Evolutionary conservation across 1,140 invertebrate genomes (phyloP).

Genomic region (Sycobia sp.): DNA sequence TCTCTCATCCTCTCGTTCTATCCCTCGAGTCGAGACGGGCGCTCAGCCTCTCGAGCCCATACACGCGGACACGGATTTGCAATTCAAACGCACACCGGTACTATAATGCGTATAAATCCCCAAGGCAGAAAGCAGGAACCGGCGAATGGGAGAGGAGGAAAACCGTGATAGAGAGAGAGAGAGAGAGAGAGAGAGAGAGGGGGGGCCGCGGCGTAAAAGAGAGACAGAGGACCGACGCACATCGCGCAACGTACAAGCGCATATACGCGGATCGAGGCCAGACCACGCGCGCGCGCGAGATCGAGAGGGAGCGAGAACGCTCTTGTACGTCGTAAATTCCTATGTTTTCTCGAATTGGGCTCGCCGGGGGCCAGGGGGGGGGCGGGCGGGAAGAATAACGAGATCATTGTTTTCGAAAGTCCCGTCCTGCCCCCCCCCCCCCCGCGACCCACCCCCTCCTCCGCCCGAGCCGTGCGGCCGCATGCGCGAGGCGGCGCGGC

Average conservation of each 20-base stretch:
- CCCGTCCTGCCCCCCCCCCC: too few species aligned
- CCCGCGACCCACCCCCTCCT: too few species aligned
- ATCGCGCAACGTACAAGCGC: too few species aligned
- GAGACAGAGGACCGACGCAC: neutral
- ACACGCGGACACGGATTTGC: conserved; percentile 55
- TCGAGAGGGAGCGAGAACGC: conserved; percentile 42
- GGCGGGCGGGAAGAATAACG: conserved; percentile 53
- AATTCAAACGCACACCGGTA: conserved; percentile 53
- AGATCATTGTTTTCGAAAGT: conserved; percentile 56
- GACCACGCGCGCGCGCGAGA: conserved; percentile 11
- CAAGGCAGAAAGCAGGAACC: conserved; percentile 29
- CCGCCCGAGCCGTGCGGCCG: conserved; percentile 36
- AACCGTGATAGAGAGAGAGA: too few species aligned
- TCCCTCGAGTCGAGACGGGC: conserved; percentile 36
- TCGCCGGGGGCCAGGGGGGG: too few species aligned
- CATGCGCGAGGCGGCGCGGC: neutral
- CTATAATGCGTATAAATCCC: conserved; percentile 53
- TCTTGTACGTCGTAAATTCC: conserved; percentile 46
- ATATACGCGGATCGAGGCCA: conserved; percentile 26
- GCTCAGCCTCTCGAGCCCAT: conserved; percentile 38
- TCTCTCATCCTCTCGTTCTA: conserved; percentile 37
- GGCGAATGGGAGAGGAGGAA: conserved; percentile 23
- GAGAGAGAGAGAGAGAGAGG: conserved; percentile 14
- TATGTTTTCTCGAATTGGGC: conserved; percentile 46
- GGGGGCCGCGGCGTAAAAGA: neutral